Evolutionary conservation across 2,797 vertebrate genomes (phyloP), one percentile per base, ranked within the genome.

Genomic region (Protonibea diacanthus): DNA sequence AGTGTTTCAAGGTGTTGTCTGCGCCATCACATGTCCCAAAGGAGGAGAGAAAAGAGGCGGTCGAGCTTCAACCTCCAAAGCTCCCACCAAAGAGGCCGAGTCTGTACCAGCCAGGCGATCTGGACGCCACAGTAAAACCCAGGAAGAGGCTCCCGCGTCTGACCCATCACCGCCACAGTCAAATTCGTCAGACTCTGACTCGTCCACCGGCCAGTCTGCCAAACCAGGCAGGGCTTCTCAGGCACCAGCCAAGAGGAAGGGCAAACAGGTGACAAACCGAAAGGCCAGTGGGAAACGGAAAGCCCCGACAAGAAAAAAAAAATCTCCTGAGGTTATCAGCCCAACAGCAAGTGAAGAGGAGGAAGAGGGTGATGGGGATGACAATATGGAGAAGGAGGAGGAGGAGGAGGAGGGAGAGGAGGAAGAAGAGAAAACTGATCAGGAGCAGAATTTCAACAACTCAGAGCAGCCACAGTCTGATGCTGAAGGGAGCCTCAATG

Each of bases 31-130:
- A 0, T 96, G 96, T 91, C 93, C 97, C 27, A 97, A 97, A 93
- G 98, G 98, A 86, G 97, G 96, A 71, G 97, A 97, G 81, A 98
- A 97, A 84, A 95, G 97, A 68, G 95, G 96, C 58, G 89, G 94
- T 55, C 93, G 96, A 60, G 95, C 96, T 51, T 96, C 98, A 44
- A 95, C 94, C 48, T 94, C 95, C 78, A 97, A 96, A 95, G 96
- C 95, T 82, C 91, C 95, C 77, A 94, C 95, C 87, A 97, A 96
- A 89, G 97, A 97, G 84, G 78, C 92, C 0, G 90, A 95, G 85
- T 88, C 93, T 75, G 53, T 95, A 61, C 92, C 95, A 33, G 91
- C 97, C 73, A 95, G 96, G 74, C 95, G 97, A 40, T 98, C 97
- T 51, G 93, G 96, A 60, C 95, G 97, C 55, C 96, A 95, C 86